Base-by-base conservation (phyloP, 2,797 vertebrate species). In the Merluccius polli region DNA sequence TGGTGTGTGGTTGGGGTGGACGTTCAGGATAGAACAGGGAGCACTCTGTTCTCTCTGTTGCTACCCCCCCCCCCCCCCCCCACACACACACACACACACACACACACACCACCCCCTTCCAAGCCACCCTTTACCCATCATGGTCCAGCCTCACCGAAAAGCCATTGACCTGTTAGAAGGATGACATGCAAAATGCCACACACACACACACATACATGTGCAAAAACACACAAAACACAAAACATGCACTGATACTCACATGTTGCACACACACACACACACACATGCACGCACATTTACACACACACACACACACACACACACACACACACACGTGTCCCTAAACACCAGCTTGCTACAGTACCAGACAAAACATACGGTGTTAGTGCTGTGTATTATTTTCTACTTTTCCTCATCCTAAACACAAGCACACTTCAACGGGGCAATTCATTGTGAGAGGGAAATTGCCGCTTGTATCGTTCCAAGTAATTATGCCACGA, bases 401-500 rank as follows among this genome's bases (percentile, higher is more conserved):
- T 67, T 29, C 63, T 67, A 67, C 65, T 30, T 68, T 30, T 15
- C 63, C 44, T 5, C 21, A 59, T 24, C 52, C 52, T 24, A 59
- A 59, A n/a, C 52, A 59, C 21, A 44, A 16, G 41, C 41, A 24
- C 52, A 59, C 78, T 77, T 48, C 73, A 79, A 85, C 81, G 79
- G 81, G 84, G 71, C 1, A 68, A 82, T 82, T 82, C 77, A 79
- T 76, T 74, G 69, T 74, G 81, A 82, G 75, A n/a, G 41, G 72
- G 82, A 83, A 83, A 79, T 38, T 83, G 70, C 68, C 78, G 76
- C 8, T 18, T 36, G 59, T 29, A 77, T 77, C 35, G 12, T 52
- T 82, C 48, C 68, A 79, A 73, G 65, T 75, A 74, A 85, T 89
- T 79, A 84, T 77, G 76, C 84, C 84, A 79, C 78, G 74, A 77